Base-by-base conservation (phyloP, 2,797 vertebrate species). In the Coranthus polyacanthus region DNA sequence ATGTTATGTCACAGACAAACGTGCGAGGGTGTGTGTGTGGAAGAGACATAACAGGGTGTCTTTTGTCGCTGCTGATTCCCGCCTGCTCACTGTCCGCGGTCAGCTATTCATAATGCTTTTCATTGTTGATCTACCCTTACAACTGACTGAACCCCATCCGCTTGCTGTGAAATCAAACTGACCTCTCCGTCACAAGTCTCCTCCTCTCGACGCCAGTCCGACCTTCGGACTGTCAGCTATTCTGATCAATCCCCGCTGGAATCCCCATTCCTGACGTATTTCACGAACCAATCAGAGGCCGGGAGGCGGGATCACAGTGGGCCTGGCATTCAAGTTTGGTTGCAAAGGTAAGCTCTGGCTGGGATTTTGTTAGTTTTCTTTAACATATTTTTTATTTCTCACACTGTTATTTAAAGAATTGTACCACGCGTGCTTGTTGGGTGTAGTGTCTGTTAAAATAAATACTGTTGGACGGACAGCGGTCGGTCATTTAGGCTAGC, bases 341-440 rank as follows among this genome's bases (percentile, higher is more conserved):
- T 94, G 90, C 72, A 24, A 58, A 72, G 89, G 91, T 89, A 90
- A 89, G 90, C 77, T 75, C 55, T 69, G 89, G 72, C 71, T 90
- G 79, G 63, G 73, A 81, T 92, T 83, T 84, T 87, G 72, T 88
- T 81, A 91, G 77, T 93, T 93, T 92, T 85, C 13, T 88, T 77
- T 84, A 50, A 78, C 55, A 78, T 76, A 44, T 76, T 68, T 71
- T 81, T 44, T 70, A 62, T 80, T 79, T 26, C 53, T 60, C 6
- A 24, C 12, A 1, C 10, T 75, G 11, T 68, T 44, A 55, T 67
- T 67, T 24, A 32, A 29, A 20, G 1, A 26, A 0, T 24, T 18
- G 0, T 52, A 42, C 41, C 5, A 13, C 36, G 12, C 26, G 44
- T 36, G 20, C 16, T 18, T 22, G 24, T 16, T 21, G 37, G 8